Base-by-base conservation (phyloP, 2,888 invertebrate species). In the Drosophila maculinotata region DNA sequence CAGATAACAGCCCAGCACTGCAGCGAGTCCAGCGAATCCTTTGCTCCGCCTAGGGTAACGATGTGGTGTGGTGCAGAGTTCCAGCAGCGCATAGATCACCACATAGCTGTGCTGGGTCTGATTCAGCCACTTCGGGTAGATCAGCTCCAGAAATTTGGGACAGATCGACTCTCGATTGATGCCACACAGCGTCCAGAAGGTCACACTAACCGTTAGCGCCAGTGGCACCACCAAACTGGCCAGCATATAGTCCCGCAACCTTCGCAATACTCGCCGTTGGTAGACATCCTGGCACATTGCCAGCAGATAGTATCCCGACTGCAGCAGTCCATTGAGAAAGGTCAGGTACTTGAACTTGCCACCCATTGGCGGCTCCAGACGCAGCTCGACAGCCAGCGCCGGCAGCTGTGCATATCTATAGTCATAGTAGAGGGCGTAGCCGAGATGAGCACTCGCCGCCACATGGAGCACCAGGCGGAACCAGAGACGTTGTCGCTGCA, bases 281-380 rank as follows among this genome's bases (percentile, higher is more conserved):
- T 2, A 1, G 15, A 79, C 0, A 20, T 86, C 77, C 2, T 36
- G 14, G 30, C 23, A n/a, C 23, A 69, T 9, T 4, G 83, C 65
- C 39, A 86, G 30, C 14, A 36, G 4, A 25, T 66, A 68, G 48
- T 80, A 79, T 1, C 3, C 15, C 9, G 41, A 17, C 26, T 79
- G 76, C 31, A 79, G n/a, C 9, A 83, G 33, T 0, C 58, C 65
- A 5, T 44, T 41, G 33, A 79, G 49, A 25, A 83, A 69, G 15
- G 73, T 83, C 14, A 80, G 52, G 26, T 79, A 83, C 35, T 86
- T 82, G 14, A 69, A 64, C 28, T 83, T 86, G 28, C 83, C 86
- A 5, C 69, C 79, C 0, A 76, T n/a, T 2, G 76, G 38, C 8
- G 66, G n/a, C 28, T 56, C 53, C 56, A 79, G 31, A 0, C 58